A percentile compares a stretch with the other conserved stretches of the same genome.
Conservation (phyloP, 2,113 vertebrate genomes). For the Colossoma macropomum region DNA sequence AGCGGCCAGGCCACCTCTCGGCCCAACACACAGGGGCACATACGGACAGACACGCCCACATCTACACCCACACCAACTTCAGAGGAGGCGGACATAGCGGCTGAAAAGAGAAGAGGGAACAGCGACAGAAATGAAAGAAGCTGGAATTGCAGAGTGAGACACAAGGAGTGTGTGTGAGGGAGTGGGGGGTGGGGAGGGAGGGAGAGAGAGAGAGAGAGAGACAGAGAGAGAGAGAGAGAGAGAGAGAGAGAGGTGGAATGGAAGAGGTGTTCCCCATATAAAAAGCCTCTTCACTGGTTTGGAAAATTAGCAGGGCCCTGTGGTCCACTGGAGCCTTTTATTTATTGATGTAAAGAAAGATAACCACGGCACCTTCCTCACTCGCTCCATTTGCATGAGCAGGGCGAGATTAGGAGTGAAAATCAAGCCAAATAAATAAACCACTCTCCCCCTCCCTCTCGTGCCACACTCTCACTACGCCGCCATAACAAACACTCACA, state of each 20-base stretch:
- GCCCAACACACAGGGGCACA: slow-evolving; percentile 6
- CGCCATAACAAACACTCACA: slow-evolving; percentile 47
- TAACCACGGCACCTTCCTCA: slow-evolving; percentile 55
- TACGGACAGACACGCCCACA: background rate
- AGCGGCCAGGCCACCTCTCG: slow-evolving; percentile 11
- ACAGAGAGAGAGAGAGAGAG: slow-evolving; percentile 52
- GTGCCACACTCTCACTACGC: slow-evolving; percentile 26
- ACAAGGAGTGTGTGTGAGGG: background rate
- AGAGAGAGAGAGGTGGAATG: slow-evolving; percentile 49
- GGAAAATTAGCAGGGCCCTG: slow-evolving; percentile 69
- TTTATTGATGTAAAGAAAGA: slow-evolving; percentile 67
- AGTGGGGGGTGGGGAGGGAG: background rate
- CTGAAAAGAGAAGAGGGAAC: slow-evolving; percentile 35
- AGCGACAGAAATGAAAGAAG: slow-evolving; percentile 45
- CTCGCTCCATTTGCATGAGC: slow-evolving; percentile 61
- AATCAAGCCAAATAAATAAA: slow-evolving; percentile 64
- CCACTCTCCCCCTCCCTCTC: slow-evolving; percentile 19
- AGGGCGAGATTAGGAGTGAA: slow-evolving; percentile 53
- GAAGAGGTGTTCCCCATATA: slow-evolving; percentile 54
- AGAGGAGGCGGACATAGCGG: slow-evolving; percentile 22
- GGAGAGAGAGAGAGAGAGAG: slow-evolving; percentile 3
- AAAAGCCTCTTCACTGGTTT: slow-evolving; percentile 68
- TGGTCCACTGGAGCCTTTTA: slow-evolving; percentile 62
- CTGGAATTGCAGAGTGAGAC: slow-evolving; percentile 15
- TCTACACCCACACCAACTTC: slow-evolving; percentile 53